Evolutionary conservation across 1,140 invertebrate species (phyloP).

Genomic region (Platorchestia sp.): DNA sequence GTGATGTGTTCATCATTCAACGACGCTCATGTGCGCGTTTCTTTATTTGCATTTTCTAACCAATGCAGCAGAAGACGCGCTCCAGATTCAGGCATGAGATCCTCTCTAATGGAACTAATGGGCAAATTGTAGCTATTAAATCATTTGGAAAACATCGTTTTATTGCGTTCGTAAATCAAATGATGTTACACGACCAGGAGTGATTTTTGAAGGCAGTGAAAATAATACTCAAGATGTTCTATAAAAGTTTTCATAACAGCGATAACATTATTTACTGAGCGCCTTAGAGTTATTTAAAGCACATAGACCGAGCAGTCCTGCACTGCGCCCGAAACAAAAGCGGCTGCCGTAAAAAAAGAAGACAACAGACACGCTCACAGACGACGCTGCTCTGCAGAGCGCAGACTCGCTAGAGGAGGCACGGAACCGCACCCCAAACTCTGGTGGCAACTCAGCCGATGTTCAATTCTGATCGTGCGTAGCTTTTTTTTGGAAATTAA

Average conservation of each 20-base stretch:
- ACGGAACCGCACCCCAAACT: not conserved
- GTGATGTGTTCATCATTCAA: too few species aligned
- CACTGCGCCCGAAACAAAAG: slow-evolving; percentile 23
- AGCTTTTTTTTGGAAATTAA: not conserved
- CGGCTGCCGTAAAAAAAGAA: not conserved
- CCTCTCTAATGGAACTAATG: too few species aligned
- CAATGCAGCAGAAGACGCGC: too few species aligned
- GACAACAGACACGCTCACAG: not conserved
- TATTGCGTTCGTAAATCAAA: not conserved
- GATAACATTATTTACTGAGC: slow-evolving; percentile 32
- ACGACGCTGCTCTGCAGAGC: not conserved
- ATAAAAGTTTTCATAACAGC: slow-evolving; percentile 33
- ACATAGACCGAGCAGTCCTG: slow-evolving; percentile 35
- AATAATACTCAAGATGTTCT: slow-evolving; percentile 12
- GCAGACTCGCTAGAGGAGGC: not conserved
- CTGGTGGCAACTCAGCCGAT: not conserved
- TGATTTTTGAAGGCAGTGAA: not conserved
- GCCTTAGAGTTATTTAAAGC: slow-evolving; percentile 35
- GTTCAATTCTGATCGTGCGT: not conserved
- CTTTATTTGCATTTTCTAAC: too few species aligned
- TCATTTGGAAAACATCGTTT: too few species aligned
- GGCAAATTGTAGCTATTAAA: too few species aligned
- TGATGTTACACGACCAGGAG: not conserved
- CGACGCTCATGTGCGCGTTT: too few species aligned
- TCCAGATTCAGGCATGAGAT: too few species aligned